phyloP scores from a whole-genome alignment of 1,140 invertebrate species.

The Vanessa atalanta region DNA sequence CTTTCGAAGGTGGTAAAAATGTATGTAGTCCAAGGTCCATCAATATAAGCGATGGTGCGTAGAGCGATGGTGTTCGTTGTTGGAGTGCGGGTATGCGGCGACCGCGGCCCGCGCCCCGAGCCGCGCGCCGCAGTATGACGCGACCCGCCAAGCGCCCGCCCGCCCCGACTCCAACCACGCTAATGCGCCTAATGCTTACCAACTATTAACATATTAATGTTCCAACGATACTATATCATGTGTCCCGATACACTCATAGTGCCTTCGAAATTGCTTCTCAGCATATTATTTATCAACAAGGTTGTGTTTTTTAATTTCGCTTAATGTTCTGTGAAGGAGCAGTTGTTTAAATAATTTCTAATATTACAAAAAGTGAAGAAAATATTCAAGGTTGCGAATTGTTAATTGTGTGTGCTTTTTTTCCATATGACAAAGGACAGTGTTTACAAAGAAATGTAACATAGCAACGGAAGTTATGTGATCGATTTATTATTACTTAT shows the following conservation, averaged over 20 bases:
- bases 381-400: slow-evolving; percentile 25
- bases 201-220: slow-evolving; percentile 49
- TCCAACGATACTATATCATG: slow-evolving; percentile 58
- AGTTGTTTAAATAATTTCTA: slow-evolving; percentile 3
- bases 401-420: slow-evolving; percentile 39
- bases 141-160: slow-evolving; percentile 61
- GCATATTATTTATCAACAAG: slow-evolving; percentile 33
- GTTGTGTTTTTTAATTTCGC: slow-evolving; percentile 28
- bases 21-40: slow-evolving; percentile 72
- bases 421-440: slow-evolving; percentile 56
- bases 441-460: slow-evolving; percentile 75
- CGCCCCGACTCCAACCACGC: slow-evolving; percentile 47
- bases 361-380: slow-evolving; percentile 25
- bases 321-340: slow-evolving; percentile 23
- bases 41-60: slow-evolving; percentile 54
- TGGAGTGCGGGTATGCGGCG: slow-evolving; percentile 60
- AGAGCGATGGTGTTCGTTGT: slow-evolving; percentile 51
- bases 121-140: slow-evolving; percentile 70
- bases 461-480: slow-evolving; percentile 62
- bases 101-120: slow-evolving; percentile 41
- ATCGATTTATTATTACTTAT: slow-evolving; percentile 49
- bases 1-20: slow-evolving; percentile 52
- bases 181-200: slow-evolving; percentile 48
- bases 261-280: slow-evolving; percentile 51
- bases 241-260: slow-evolving; percentile 55